These are phyloP conservation scores for Actinia equina DNA, from an alignment of 64 coral and sea anemone genomes.

Conservation along the genomic window DNA sequence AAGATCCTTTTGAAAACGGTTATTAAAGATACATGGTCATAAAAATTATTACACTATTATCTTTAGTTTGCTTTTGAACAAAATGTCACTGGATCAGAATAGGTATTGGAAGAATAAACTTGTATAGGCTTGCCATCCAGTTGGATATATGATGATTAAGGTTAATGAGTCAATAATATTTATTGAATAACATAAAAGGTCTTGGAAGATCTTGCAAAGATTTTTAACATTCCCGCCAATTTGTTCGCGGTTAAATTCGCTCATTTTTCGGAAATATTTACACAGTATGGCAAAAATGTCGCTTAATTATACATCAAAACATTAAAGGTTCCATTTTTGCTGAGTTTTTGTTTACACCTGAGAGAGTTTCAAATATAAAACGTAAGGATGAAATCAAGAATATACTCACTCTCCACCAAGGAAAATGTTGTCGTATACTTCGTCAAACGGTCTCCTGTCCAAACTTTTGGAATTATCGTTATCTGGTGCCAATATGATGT, in stretches of 20 bases:
- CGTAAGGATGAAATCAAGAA: background rate
- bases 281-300: background rate
- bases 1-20: too few species aligned
- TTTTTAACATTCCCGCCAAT: background rate
- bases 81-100: too few species aligned
- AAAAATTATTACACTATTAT: too few species aligned
- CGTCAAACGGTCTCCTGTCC: conserved; percentile 39
- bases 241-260: background rate
- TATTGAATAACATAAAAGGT: too few species aligned
- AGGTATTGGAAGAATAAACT: too few species aligned
- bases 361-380: background rate
- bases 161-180: too few species aligned
- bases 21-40: too few species aligned
- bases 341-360: background rate
- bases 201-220: background rate
- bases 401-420: conserved; percentile 69
- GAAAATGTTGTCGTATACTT: conserved; percentile 74
- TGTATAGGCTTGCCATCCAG: too few species aligned
- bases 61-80: too few species aligned
- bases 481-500: conserved; percentile 9
- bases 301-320: background rate
- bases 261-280: background rate
- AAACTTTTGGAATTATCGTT: conserved; percentile 12
- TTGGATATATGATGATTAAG: too few species aligned
- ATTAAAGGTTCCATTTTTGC: background rate